Base-by-base conservation (phyloP, 2,888 invertebrate genomes). In the Ornithoptera alexandrae region DNA sequence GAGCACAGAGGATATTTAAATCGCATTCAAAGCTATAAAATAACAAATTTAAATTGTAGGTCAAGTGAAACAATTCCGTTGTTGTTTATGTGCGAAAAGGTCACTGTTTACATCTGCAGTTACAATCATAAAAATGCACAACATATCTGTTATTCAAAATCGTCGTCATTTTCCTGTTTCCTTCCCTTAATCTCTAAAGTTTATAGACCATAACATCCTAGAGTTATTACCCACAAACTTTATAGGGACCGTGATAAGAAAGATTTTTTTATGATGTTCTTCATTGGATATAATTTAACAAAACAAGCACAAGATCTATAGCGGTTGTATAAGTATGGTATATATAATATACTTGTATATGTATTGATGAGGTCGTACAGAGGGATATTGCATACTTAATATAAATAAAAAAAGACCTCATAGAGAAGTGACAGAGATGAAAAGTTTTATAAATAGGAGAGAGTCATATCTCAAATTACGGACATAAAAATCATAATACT, bases 41-140 rank as follows among this genome's bases (percentile, higher is more conserved):
- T 58, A 22, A 58, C 60, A 60, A 60, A 60, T 36, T 60, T 36
- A 60, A 36, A 60, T 36, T 36, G 39, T 15, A 42, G 67, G 67
- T 67, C 67, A 67, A 61, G 61, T 39, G 53, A 60, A 67, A 67
- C 30, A 30, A 60, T 60, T 66, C 60, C 36, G 50, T 20, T 59
- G 68, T 68, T 60, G 53, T 56, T 61, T 53, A 67, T 24, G 20
- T 18, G 18, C 61, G 4, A 53, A 30, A 67, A 67, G 67, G 67
- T 67, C 61, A 61, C 30, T 60, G 58, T 67, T 61, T 61, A 30
- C 67, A 67, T 60, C 60, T 66, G 50, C 46, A 59, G 30, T 53
- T 59, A 20, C 58, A 64, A 65, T 70, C 60, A 67, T 67, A 53
- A 67, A 46, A 66, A 18, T 53, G 60, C 53, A 61, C 39, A 67